These are phyloP conservation scores for Drosophila austrosaltans DNA, from an alignment of 2,888 invertebrate species.

Conservation along the genomic window DNA sequence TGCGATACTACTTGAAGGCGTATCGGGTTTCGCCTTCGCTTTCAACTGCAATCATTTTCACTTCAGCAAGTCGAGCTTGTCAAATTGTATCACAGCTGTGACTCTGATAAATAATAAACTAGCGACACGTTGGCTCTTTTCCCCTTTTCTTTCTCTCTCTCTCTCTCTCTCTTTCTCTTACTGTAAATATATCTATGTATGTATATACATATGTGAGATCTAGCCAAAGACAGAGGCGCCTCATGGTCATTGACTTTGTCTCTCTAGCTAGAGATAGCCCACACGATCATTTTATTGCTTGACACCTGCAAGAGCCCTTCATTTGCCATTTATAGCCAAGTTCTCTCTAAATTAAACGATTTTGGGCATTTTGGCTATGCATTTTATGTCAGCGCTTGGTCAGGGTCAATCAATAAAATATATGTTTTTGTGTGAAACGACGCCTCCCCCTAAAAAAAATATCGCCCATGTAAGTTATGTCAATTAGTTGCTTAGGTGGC, in stretches of 20 bases:
- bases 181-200: no score
- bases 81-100: conserved; percentile 60
- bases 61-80: conserved; percentile 67
- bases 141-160: background rate
- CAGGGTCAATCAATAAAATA: conserved; percentile 2
- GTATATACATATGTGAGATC: conserved; percentile 17
- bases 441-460: background rate
- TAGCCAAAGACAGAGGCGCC: conserved; percentile 19
- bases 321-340: conserved; percentile 46
- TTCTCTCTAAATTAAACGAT: conserved; percentile 1
- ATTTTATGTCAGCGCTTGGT: background rate
- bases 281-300: conserved; percentile 11
- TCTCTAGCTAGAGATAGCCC: background rate
- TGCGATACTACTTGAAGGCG: conserved; percentile 69
- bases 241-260: conserved; percentile 16
- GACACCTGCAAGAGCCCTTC: conserved; percentile 55
- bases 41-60: conserved; percentile 72
- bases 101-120: conserved; percentile 47
- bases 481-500: conserved; percentile 32
- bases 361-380: conserved; percentile 1
- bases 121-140: conserved; percentile 56
- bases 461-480: conserved; percentile 51
- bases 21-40: conserved; percentile 76
- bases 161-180: background rate
- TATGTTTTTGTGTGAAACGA: no score